Evolutionary conservation across 2,888 invertebrate genomes (phyloP).

Genomic region (Hydroisotoma schaefferi): DNA sequence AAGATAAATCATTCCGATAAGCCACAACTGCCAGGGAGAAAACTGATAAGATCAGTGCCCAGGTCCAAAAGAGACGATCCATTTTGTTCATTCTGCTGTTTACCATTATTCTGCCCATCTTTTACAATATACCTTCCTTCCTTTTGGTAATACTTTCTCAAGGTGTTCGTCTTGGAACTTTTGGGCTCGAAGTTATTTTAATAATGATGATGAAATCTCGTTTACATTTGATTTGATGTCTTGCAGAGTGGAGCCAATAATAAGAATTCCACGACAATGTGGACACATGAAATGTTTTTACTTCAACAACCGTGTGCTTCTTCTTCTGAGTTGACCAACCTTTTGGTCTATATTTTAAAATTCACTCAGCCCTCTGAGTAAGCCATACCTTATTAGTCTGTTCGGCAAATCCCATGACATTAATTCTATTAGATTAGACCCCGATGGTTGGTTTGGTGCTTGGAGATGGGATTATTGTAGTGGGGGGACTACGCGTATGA

Average conservation of each 20-base stretch:
- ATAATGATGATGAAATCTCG: too few relatives aligned
- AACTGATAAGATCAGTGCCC: constrained; percentile 35
- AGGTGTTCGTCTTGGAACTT: not conserved
- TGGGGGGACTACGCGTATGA: not conserved
- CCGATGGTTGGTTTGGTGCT: too few relatives aligned
- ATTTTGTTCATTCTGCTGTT: constrained; percentile 8
- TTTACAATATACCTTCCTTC: constrained; percentile 13
- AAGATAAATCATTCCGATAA: constrained; percentile 45
- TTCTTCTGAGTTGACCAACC: too few relatives aligned
- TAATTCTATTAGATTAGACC: not conserved
- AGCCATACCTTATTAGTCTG: constrained; percentile 1
- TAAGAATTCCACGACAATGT: too few relatives aligned
- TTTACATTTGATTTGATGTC: too few relatives aligned
- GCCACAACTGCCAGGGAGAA: constrained; percentile 42
- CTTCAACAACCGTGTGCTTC: too few relatives aligned
- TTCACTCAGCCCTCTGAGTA: not conserved
- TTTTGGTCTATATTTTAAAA: too few relatives aligned
- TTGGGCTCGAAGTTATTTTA: too few relatives aligned
- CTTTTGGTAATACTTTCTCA: constrained; percentile 5
- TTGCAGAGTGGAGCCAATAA: too few relatives aligned
- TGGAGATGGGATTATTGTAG: not conserved
- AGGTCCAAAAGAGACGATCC: constrained; percentile 5
- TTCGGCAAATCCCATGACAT: constrained; percentile 3
- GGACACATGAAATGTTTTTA: too few relatives aligned
- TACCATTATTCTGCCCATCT: constrained; percentile 7